Evolutionary conservation across 2,797 vertebrate genomes (phyloP).

Genomic region (Chromobotia macracanthus): DNA sequence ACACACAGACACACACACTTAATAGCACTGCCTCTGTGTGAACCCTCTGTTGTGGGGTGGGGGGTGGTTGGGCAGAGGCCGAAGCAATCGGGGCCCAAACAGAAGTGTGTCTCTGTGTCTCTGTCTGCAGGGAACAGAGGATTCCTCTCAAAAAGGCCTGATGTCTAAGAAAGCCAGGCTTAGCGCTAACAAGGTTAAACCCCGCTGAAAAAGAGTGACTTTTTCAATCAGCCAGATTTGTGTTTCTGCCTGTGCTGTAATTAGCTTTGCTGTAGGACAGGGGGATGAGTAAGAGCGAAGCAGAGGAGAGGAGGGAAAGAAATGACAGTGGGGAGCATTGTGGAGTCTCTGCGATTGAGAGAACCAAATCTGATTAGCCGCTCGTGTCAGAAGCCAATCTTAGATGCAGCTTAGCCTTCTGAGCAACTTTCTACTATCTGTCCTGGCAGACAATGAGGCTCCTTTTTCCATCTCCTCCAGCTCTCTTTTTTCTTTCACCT

Average conservation of each 20-base stretch:
- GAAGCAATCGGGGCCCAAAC: slow-evolving; percentile 69
- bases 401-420: slow-evolving; percentile 97
- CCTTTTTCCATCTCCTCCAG: slow-evolving; percentile 74
- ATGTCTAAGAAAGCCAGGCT: slow-evolving; percentile 91
- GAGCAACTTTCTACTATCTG: slow-evolving; percentile 90
- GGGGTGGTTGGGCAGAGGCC: slow-evolving; percentile 54
- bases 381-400: slow-evolving; percentile 98
- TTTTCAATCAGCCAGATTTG: slow-evolving; percentile 99
- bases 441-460: slow-evolving; percentile 86
- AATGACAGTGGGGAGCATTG: slow-evolving; percentile 95
- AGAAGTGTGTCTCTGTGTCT: slow-evolving; percentile 81
- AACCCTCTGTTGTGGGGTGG: slow-evolving; percentile 69
- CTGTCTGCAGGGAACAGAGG: slow-evolving; percentile 78
- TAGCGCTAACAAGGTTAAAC: slow-evolving; percentile 99
- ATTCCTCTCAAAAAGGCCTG: slow-evolving; percentile 78
- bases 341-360: slow-evolving; percentile 91
- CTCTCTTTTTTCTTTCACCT: slow-evolving; percentile 27
- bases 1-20: slow-evolving; percentile 66
- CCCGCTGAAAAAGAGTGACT: slow-evolving; percentile 91
- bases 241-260: slow-evolving; percentile 98
- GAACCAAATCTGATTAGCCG: slow-evolving; percentile 99
- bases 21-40: slow-evolving; percentile 75
- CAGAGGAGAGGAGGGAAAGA: slow-evolving; percentile 62
- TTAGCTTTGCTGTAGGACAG: slow-evolving; percentile 91
- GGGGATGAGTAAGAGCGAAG: slow-evolving; percentile 49